Base-by-base conservation (phyloP, 2,888 invertebrate genomes). In the Eupsilia transversa region DNA sequence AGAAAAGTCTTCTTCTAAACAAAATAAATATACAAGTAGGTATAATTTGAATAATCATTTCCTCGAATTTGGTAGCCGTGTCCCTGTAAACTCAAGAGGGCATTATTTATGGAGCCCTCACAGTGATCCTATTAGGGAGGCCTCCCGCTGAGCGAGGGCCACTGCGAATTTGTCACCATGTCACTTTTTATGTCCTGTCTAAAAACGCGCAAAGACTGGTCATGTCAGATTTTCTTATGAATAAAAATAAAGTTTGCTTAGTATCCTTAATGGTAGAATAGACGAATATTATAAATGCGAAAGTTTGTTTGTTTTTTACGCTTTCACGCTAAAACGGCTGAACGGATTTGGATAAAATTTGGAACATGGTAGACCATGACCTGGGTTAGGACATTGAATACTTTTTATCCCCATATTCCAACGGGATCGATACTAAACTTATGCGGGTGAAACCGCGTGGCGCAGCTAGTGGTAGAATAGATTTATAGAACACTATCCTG, bases 81-180 rank as follows among this genome's bases (percentile, higher is more conserved):
- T 68, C 35, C n/a, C 17, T 77, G 12, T 41, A 64, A 74, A 64
- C 60, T 75, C 12, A 67, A 82, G 72, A 75, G 75, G 69, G 75
- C 75, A 82, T 82, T 79, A 74, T 79, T 82, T 79, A 79, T 74
- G 49, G 59, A 56, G 46, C 60, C 67, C 72, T 77, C 73, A 72
- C 72, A 70, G 72, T 75, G 70, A 83, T 73, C 80, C 66, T 71
- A 64, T 83, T 83, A 83, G 83, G 46, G 70, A 49, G 52, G 52
- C 52, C 27, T 60, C 80, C 83, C 68, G 61, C 69, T 71, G 73
- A 54, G 80, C 54, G 67, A 30, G 66, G 56, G 69, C 74, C 75
- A 60, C 69, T 23, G 35, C 14, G 41, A 74, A 80, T 80, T 80
- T 80, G 71, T 76, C 76, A 71, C 30, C 10, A 61, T 33, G 76